Evolutionary conservation across 2,888 invertebrate genomes (phyloP).

Genomic region (Oithona nana): DNA sequence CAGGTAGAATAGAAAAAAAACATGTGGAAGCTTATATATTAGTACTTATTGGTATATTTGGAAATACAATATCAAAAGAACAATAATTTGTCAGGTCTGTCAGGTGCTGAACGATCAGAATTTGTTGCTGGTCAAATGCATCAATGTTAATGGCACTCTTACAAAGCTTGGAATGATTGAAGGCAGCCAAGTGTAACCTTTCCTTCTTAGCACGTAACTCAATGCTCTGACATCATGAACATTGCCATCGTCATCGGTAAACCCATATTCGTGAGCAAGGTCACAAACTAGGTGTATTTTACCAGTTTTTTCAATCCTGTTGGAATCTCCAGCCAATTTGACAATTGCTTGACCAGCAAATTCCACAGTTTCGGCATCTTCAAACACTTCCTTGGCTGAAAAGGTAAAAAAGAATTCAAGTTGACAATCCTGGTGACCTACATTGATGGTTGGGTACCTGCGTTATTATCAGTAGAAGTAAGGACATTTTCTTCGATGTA

Average conservation of each 20-base stretch:
- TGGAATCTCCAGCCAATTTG: background rate
- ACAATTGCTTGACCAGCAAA: slow-evolving; percentile 11
- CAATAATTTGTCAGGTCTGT: background rate
- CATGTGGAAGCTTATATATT: too few species aligned
- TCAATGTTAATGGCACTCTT: background rate
- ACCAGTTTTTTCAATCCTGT: slow-evolving; percentile 5
- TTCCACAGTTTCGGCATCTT: slow-evolving; percentile 3
- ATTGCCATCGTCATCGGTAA: slow-evolving; percentile 9
- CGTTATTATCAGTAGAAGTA: background rate
- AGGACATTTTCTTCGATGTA: background rate
- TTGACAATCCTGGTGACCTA: background rate
- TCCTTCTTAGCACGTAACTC: background rate
- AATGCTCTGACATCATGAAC: background rate
- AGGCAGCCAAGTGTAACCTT: background rate
- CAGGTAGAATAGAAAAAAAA: too few species aligned
- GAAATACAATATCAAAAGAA: too few species aligned
- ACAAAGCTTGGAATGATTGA: background rate
- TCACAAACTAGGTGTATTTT: background rate
- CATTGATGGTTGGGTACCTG: background rate
- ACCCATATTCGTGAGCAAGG: slow-evolving; percentile 14
- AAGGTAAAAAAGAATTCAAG: background rate
- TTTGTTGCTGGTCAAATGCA: background rate
- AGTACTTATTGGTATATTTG: too few species aligned
- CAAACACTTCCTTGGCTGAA: background rate
- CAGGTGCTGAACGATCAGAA: background rate